Base-by-base conservation (phyloP, 2,888 invertebrate genomes). In the Agrilus biguttatus region DNA sequence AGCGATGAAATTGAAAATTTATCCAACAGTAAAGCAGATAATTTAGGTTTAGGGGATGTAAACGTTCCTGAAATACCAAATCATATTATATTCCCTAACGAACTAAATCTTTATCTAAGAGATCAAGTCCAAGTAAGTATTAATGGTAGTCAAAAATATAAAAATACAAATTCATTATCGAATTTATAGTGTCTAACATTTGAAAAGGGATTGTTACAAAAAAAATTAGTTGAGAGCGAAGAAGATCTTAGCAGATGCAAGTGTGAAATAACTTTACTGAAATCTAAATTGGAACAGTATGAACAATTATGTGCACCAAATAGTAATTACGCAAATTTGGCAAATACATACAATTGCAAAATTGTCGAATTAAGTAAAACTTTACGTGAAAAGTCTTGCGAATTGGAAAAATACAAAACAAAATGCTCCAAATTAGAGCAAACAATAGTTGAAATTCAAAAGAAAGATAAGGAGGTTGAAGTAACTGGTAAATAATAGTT, bases 291-390 rank as follows among this genome's bases (percentile, higher is more conserved):
- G 21, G 21, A 38, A 21, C 13, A 17, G 19, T 38, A 38, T 19
- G 17, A 10, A 17, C 12, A 19, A 12, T 38, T 36, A 19, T 38
- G 38, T 38, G 21, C 13, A 2, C 14, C 13, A 1, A 17, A 38
- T 21, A 17, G 21, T 13, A 19, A 13, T 21, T 19, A 34, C 12
- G 39, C 37, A 33, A 37, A 41, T 23, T 41, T 19, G n/a, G 70
- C 70, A 6, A 74, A 75, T 23, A 56, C 74, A 8, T 74, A 75
- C 2, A 73, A 74, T 36, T 67, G 72, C n/a, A 80, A 80, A 65
- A 74, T 81, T 45, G 72, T 79, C 1, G 79, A 80, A 43, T 63
- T 81, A 6, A 78, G 76, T 52, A 79, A 78, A 58, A 77, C 76
- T 56, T 73, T 78, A 40, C 65, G 79, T 32, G 78, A 80, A 51